phyloP scores from a whole-genome alignment of 2,888 invertebrate species.

The Polydesmus complanatus region DNA sequence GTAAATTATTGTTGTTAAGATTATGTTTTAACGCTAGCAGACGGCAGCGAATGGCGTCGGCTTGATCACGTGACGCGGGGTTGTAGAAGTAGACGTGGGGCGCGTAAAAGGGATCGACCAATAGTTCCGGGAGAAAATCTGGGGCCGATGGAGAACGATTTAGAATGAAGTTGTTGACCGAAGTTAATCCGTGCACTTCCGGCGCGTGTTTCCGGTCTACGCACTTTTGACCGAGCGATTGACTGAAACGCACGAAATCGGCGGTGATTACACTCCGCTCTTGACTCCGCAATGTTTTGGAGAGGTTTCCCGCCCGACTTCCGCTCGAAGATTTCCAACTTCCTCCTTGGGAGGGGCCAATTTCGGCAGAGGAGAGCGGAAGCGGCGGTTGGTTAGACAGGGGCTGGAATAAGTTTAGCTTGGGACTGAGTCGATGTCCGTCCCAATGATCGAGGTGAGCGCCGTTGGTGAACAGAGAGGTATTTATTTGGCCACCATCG shows the following conservation, averaged over 20 bases:
- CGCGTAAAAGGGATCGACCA: background rate
- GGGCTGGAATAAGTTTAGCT: background rate
- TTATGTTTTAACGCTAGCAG: constrained; percentile 17
- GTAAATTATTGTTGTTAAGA: constrained; percentile 5
- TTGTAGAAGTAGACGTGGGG: background rate
- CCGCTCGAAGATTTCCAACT: background rate
- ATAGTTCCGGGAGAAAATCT: background rate
- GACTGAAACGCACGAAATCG: constrained; percentile 39
- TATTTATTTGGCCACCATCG: background rate
- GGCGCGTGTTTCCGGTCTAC: constrained; percentile 20
- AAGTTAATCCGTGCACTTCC: background rate
- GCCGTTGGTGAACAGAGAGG: background rate
- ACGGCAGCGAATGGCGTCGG: constrained; percentile 17
- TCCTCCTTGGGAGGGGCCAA: no score
- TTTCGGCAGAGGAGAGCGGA: no score
- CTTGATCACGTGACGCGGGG: background rate
- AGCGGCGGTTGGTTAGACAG: background rate
- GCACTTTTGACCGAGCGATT: constrained; percentile 29
- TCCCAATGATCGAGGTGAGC: background rate
- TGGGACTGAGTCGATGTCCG: background rate
- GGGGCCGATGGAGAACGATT: constrained; percentile 17
- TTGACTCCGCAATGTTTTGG: background rate
- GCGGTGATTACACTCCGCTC: constrained; percentile 35
- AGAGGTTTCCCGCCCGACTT: background rate
- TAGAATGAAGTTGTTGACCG: background rate